Conservation (phyloP, 2,888 invertebrate species). For the Campaea margaritaria region DNA sequence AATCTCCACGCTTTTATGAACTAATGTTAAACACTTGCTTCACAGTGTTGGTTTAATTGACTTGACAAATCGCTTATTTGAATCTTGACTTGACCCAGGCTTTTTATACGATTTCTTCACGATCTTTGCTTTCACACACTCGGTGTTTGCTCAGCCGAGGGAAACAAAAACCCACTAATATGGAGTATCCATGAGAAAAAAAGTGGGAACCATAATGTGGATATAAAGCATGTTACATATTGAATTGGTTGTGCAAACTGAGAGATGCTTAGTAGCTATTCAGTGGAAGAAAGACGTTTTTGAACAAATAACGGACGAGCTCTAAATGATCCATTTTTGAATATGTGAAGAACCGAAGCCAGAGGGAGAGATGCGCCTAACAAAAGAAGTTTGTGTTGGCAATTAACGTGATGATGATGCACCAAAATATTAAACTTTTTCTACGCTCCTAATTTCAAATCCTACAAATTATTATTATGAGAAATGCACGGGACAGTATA, state of each 20-base stretch:
- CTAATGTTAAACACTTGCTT: constrained; percentile 23
- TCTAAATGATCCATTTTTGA: constrained; percentile 51
- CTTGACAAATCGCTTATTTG: constrained; percentile 27
- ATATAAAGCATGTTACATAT: constrained; percentile 59
- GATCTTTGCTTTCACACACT: constrained; percentile 65
- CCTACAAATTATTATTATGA: constrained; percentile 46
- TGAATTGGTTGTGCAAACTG: constrained; percentile 62
- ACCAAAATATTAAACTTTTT: constrained; percentile 39
- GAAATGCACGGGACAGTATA: constrained; percentile 44
- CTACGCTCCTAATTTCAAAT: constrained; percentile 35
- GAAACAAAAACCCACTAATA: constrained; percentile 61
- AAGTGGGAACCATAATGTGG: constrained; percentile 57
- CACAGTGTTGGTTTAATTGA: constrained; percentile 16
- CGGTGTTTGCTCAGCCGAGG: constrained; percentile 54
- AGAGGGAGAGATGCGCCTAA: constrained; percentile 30
- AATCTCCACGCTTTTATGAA: constrained; percentile 37
- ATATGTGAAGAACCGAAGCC: constrained; percentile 34
- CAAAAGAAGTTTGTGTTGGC: constrained; percentile 33
- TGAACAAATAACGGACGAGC: constrained; percentile 47
- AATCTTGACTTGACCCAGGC: constrained; percentile 44
- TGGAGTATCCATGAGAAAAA: constrained; percentile 47
- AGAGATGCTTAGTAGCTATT: constrained; percentile 60
- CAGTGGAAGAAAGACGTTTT: constrained; percentile 51
- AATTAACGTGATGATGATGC: constrained; percentile 41
- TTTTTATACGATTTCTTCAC: constrained; percentile 53